These are phyloP conservation scores for Protonibea diacanthus DNA, from an alignment of 2,797 vertebrate species.

Conservation along the genomic window DNA sequence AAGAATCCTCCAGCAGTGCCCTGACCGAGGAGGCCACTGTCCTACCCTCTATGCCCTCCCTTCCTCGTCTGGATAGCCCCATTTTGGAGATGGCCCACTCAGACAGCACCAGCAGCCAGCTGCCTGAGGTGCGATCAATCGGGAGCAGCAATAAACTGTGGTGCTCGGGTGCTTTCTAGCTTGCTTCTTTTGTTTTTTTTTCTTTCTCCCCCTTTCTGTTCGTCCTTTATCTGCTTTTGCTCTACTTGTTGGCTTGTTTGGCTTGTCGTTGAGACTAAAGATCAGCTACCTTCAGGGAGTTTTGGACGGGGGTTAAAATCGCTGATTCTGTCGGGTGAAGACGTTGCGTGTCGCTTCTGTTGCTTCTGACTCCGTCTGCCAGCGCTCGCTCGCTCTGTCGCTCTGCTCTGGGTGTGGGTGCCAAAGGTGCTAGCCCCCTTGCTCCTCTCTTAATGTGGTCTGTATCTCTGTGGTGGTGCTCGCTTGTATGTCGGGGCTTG, in stretches of 20 bases:
- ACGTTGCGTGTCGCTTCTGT: conserved; percentile 24
- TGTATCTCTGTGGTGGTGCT: conserved; percentile 71
- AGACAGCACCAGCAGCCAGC: conserved; percentile 97
- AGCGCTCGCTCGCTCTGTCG: conserved; percentile 34
- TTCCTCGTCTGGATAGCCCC: conserved; percentile 90
- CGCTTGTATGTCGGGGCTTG: conserved; percentile 77
- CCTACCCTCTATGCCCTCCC: conserved; percentile 71
- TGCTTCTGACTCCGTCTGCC: conserved; percentile 34
- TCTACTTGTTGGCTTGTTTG: conserved; percentile 50
- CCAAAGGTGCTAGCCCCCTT: conserved; percentile 26
- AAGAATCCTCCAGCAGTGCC: conserved; percentile 92
- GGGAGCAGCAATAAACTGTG: conserved; percentile 88
- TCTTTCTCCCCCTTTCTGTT: conserved; percentile 3
- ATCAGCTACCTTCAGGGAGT: conserved; percentile 34
- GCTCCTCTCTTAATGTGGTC: conserved; percentile 16
- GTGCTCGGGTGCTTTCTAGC: conserved; percentile 90
- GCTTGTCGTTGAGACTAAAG: conserved; percentile 37
- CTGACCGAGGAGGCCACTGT: conserved; percentile 90
- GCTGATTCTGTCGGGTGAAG: conserved; percentile 25
- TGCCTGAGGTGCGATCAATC: conserved; percentile 98
- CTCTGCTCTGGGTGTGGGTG: conserved; percentile 66
- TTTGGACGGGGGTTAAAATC: conserved; percentile 26
- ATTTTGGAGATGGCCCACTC: conserved; percentile 91
- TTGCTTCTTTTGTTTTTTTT: conserved; percentile 14
- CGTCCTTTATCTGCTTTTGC: conserved; percentile 51